Base-by-base conservation (phyloP, 2,888 invertebrate genomes). In the Agrotis ipsilon region DNA sequence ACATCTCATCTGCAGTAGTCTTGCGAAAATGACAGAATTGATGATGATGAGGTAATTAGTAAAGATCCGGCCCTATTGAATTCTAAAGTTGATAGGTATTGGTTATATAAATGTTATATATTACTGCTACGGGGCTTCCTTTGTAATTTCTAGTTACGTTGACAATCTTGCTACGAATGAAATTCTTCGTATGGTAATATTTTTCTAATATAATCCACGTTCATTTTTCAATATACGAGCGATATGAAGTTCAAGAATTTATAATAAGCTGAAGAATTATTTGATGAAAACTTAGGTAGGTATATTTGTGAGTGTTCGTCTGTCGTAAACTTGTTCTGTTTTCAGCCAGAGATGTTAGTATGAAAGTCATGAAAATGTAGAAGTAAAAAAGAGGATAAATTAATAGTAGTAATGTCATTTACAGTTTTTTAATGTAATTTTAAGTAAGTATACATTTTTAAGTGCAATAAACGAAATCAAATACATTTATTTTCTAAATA, bases 141-240 rank as follows among this genome's bases (percentile, higher is more conserved):
- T 71, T 61, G 74, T 72, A 32, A 73, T 74, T 45, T 73, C 21
- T 62, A 72, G 57, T 72, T 62, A 57, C 32, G 63, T 49, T 63
- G 55, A 18, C 74, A 32, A 49, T 73, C 49, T 62, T 72, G 48
- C 78, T 49, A 18, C 13, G 55, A 24, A 78, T 55, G 19, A 70
- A 77, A 78, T 77, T 54, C 48, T 72, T 60, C 46, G 43, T 76
- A 39, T 18, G 18, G 18, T 48, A 43, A 49, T 77, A 77, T 68
- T 39, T 68, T 77, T 68, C 32, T 68, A 77, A 68, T 77, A 69
- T 9, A 32, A 39, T 21, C 11, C n/a, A 45, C 52, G 45, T 49
- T 54, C 51, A 55, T 51, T 54, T 68, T 77, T 58, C 54, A 73
- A 77, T 69, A 77, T 69, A 13, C 27, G 51, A 19, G 39, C 32